phyloP scores from a whole-genome alignment of 1,140 invertebrate genomes.

The Aphaenogaster rudis region DNA sequence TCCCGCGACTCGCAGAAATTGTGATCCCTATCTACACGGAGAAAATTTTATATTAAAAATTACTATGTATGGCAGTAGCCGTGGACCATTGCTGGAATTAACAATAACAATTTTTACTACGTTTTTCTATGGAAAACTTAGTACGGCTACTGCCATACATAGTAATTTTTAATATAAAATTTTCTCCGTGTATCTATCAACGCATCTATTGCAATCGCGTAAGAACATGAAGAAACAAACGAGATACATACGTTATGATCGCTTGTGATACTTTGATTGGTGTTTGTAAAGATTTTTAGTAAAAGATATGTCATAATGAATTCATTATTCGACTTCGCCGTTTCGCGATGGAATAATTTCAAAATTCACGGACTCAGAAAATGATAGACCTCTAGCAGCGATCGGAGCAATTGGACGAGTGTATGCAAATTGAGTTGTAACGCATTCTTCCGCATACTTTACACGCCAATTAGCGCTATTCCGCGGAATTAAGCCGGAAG shows the following conservation, averaged over 20 bases:
- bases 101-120: no score
- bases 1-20: constrained; percentile 19
- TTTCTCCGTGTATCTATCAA: background rate
- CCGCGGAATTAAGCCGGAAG: constrained; percentile 3
- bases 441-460: constrained; percentile 8
- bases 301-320: background rate
- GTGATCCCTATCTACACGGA: no score
- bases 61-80: no score
- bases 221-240: background rate
- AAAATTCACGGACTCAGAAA: background rate
- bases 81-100: no score
- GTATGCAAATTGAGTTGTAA: constrained; percentile 18
- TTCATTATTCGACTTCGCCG: background rate
- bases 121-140: no score
- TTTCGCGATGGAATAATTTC: background rate
- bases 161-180: no score
- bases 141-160: no score
- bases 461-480: constrained; percentile 15
- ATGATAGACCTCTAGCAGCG: background rate
- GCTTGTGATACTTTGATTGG: background rate
- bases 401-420: background rate
- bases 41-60: no score
- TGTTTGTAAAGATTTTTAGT: background rate
- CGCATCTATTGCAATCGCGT: background rate
- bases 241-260: background rate